phyloP scores from a whole-genome alignment of 2,888 invertebrate genomes.

The Hermodice carunculata region DNA sequence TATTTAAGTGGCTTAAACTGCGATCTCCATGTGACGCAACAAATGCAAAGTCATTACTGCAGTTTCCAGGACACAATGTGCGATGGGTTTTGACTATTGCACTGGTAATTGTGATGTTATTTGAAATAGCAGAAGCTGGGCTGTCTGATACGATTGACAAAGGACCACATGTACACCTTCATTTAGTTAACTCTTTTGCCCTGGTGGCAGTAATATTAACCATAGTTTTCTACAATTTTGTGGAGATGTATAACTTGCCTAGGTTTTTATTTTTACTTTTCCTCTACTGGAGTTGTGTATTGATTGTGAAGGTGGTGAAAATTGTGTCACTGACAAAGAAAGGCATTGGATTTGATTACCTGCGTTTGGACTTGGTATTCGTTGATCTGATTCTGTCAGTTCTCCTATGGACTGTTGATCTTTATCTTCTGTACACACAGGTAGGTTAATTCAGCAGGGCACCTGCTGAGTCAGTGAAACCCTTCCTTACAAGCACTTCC shows the following conservation, averaged over 20 bases:
- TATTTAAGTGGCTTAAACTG: conserved; percentile 49
- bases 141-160: conserved; percentile 56
- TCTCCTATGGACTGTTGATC: neutral
- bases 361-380: neutral
- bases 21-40: conserved; percentile 58
- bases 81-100: conserved; percentile 58
- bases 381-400: neutral
- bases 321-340: neutral
- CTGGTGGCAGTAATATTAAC: conserved; percentile 51
- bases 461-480: no score
- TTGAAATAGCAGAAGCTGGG: conserved; percentile 60
- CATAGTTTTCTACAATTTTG: conserved; percentile 61
- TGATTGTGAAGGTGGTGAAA: conserved; percentile 39
- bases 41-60: conserved; percentile 61
- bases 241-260: conserved; percentile 66
- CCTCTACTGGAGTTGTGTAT: conserved; percentile 55
- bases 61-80: conserved; percentile 56
- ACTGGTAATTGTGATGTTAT: conserved; percentile 48
- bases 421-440: neutral
- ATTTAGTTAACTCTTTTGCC: conserved; percentile 56
- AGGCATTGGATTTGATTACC: neutral
- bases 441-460: no score
- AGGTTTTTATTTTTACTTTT: conserved; percentile 56
- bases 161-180: conserved; percentile 59
- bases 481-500: no score